These are phyloP conservation scores for Anguilla marmorata DNA, from an alignment of 2,797 vertebrate species.

Conservation along the genomic window DNA sequence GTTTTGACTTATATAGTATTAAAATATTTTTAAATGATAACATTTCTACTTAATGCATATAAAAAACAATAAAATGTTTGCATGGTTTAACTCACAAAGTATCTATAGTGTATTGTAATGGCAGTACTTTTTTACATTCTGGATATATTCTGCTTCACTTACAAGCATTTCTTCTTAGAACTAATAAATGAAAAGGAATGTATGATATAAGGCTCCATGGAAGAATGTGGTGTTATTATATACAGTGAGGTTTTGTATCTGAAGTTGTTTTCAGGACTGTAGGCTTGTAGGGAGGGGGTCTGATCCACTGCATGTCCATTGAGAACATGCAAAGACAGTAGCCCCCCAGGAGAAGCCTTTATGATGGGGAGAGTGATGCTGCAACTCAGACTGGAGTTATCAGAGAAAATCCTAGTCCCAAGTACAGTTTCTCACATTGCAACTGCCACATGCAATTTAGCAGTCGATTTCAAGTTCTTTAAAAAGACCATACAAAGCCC, in stretches of 20 bases:
- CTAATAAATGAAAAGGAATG: background rate
- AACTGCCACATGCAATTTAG: background rate
- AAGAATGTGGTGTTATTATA: background rate
- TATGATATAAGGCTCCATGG: background rate
- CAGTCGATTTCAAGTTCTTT: background rate
- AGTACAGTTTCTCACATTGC: background rate
- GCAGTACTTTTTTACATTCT: background rate
- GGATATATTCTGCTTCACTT: background rate
- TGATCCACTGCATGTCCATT: background rate
- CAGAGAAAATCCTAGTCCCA: background rate
- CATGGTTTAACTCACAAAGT: background rate
- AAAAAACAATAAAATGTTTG: background rate
- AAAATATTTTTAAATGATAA: no score
- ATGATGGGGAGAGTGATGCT: background rate
- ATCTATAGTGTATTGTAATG: background rate
- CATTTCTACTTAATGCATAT: no score
- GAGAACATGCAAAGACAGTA: background rate
- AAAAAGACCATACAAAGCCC: background rate
- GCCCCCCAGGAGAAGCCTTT: background rate
- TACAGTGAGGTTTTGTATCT: background rate
- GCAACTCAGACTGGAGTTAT: background rate
- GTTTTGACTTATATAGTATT: no score
- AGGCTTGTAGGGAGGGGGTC: slow-evolving; percentile 1
- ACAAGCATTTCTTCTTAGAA: background rate
- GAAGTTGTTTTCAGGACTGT: background rate